Conservation (phyloP, 2,888 invertebrate genomes). For the Lobophora halterata region DNA sequence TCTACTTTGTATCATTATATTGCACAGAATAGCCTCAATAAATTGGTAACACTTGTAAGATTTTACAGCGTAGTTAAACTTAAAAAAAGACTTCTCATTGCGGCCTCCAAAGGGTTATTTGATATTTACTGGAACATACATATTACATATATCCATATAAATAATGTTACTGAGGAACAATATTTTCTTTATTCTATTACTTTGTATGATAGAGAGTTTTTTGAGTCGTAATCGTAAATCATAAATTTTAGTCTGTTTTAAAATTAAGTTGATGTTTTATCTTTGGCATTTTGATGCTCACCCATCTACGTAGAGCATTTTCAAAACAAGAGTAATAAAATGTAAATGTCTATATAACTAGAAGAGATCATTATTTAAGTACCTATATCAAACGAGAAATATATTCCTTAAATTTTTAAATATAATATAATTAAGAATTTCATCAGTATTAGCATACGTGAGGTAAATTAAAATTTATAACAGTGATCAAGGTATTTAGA, state of each 20-base stretch:
- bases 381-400: too few relatives aligned
- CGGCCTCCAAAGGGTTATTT: conserved; percentile 38
- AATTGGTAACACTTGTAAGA: conserved; percentile 53
- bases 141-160: conserved; percentile 32
- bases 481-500: conserved; percentile 36
- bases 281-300: too few relatives aligned
- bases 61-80: conserved; percentile 53
- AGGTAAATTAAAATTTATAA: conserved; percentile 38
- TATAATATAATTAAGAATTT: not conserved
- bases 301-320: too few relatives aligned
- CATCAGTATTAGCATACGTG: conserved; percentile 6
- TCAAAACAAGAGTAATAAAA: too few relatives aligned
- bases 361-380: too few relatives aligned
- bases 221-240: conserved; percentile 6
- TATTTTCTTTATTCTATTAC: conserved; percentile 35
- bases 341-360: too few relatives aligned
- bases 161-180: conserved; percentile 28
- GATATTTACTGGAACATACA: conserved; percentile 27
- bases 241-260: not conserved
- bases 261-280: not conserved
- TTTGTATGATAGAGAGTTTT: conserved; percentile 24
- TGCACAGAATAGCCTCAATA: conserved; percentile 50
- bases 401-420: too few relatives aligned
- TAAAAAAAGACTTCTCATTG: conserved; percentile 38
- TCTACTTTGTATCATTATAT: conserved; percentile 40